phyloP scores from a whole-genome alignment of 92 coral and sea anemone genomes.

The Zoanthus sansibaricus region DNA sequence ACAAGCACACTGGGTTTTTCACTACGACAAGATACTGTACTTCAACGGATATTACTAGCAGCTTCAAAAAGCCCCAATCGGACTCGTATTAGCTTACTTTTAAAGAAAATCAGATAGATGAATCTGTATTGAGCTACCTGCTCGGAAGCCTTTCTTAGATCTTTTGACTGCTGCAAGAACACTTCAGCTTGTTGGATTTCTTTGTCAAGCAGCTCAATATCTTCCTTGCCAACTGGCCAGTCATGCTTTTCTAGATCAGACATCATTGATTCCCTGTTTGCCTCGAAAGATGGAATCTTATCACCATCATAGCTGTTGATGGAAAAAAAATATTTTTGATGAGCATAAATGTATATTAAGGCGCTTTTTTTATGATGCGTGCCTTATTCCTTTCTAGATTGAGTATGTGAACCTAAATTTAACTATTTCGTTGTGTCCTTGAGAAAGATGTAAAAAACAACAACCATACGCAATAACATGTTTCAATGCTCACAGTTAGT shows the following conservation, averaged over 20 bases:
- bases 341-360: background rate
- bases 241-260: constrained; percentile 79
- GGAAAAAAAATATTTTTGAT: background rate
- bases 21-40: too few species aligned
- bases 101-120: too few species aligned
- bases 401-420: too few species aligned
- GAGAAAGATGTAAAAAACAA: too few species aligned
- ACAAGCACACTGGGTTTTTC: too few species aligned
- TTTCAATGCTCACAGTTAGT: too few species aligned
- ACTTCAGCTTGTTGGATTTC: constrained; percentile 89
- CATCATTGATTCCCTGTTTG: constrained; percentile 79
- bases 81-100: background rate
- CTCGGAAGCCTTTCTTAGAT: constrained; percentile 83
- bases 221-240: constrained; percentile 80
- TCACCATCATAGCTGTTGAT: constrained; percentile 78
- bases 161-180: constrained; percentile 76
- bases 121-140: constrained; percentile 55
- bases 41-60: too few species aligned
- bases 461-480: too few species aligned
- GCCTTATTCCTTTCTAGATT: too few species aligned
- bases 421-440: too few species aligned
- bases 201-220: constrained; percentile 70
- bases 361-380: too few species aligned
- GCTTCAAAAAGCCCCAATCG: too few species aligned
- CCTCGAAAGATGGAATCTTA: constrained; percentile 72